phyloP scores from a whole-genome alignment of 1,140 invertebrate species.

The Drosophila miranda region DNA sequence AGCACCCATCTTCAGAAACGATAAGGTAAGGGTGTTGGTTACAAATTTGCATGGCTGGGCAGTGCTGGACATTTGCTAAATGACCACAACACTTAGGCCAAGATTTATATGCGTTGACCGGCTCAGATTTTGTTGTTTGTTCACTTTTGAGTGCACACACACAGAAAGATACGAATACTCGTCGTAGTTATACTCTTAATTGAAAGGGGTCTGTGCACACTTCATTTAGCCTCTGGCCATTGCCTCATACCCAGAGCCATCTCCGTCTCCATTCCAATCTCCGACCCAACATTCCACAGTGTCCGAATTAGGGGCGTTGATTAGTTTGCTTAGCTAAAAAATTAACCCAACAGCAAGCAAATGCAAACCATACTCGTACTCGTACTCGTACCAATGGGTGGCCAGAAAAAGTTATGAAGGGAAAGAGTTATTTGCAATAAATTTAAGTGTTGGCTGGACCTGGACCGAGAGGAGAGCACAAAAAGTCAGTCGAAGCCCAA shows the following conservation, averaged over 20 bases:
- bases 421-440: conserved; percentile 77
- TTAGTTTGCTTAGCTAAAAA: conserved; percentile 72
- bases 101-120: conserved; percentile 52
- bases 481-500: conserved; percentile 27
- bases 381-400: conserved; percentile 4
- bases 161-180: conserved; percentile 7
- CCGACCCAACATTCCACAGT: conserved; percentile 22
- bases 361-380: conserved; percentile 31
- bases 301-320: conserved; percentile 63
- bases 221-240: conserved; percentile 68
- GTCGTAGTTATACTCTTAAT: conserved; percentile 2
- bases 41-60: conserved; percentile 73
- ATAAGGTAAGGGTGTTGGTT: conserved; percentile 20
- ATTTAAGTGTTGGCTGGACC: conserved; percentile 64
- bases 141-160: conserved; percentile 66
- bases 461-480: conserved; percentile 34
- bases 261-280: no score
- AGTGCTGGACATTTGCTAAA: conserved; percentile 75
- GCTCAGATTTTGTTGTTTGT: conserved; percentile 60
- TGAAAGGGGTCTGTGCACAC: conserved; percentile 60
- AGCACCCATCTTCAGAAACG: conserved; percentile 31
- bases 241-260: conserved; percentile 19
- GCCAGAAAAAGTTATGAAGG: conserved; percentile 36
- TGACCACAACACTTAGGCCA: conserved; percentile 77
- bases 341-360: conserved; percentile 32